These are phyloP conservation scores for Podabrus alpinus DNA, from an alignment of 2,888 invertebrate species.

Conservation along the genomic window DNA sequence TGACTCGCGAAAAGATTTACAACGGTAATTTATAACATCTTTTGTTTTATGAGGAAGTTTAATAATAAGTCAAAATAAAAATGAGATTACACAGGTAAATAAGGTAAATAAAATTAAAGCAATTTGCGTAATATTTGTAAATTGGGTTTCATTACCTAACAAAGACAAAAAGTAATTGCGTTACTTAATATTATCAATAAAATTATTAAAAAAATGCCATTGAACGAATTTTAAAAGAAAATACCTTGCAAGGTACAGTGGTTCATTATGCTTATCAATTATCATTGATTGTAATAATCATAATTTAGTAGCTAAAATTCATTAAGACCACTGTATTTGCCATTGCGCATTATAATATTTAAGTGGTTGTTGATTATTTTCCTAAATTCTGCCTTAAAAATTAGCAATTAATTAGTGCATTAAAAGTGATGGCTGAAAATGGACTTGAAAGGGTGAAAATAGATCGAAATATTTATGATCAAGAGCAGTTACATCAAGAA, in stretches of 20 bases:
- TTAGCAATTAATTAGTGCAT: background rate
- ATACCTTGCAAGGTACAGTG: conserved; percentile 9
- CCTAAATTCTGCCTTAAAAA: too few species aligned
- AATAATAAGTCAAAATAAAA: background rate
- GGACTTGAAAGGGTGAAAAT: conserved; percentile 44
- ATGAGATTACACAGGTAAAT: conserved; percentile 5
- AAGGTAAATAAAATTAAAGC: background rate
- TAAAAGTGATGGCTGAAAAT: conserved; percentile 12
- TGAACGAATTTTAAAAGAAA: background rate
- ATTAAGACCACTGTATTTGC: background rate
- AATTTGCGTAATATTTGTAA: background rate
- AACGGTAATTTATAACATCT: background rate
- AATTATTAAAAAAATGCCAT: background rate
- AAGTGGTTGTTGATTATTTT: background rate
- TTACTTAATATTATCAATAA: background rate
- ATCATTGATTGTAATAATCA: background rate
- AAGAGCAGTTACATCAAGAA: conserved; percentile 55
- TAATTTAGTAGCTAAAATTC: background rate
- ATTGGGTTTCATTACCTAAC: background rate
- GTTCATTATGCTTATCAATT: conserved; percentile 17
- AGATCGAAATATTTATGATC: conserved; percentile 58
- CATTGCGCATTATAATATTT: background rate
- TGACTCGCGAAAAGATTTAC: background rate
- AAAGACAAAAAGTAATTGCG: background rate
- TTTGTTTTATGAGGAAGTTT: background rate